phyloP scores from a whole-genome alignment of 2,113 vertebrate species.

The Bubo scandiacus region DNA sequence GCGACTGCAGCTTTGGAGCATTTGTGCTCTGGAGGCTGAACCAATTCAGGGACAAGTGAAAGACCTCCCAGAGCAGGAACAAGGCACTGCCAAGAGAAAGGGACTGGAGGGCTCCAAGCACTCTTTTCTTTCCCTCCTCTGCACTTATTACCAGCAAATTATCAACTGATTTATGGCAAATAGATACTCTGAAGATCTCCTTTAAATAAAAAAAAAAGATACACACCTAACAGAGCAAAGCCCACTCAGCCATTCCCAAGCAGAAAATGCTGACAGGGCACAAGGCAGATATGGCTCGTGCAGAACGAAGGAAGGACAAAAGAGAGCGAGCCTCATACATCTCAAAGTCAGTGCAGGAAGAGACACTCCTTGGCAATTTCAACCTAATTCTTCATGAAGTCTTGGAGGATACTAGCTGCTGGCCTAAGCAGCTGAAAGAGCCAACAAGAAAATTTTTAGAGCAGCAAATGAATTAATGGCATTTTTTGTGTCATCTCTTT shows the following conservation, averaged over 20 bases:
- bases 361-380: neutral
- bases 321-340: neutral
- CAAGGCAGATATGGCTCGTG: neutral
- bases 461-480: neutral
- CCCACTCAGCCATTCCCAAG: neutral
- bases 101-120: fast-evolving
- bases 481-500: neutral
- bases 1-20: neutral
- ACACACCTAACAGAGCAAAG: neutral
- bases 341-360: neutral
- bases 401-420: neutral
- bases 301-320: slow-evolving; percentile 3
- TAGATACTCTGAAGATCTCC: neutral
- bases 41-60: neutral
- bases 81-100: neutral
- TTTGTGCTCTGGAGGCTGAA: neutral
- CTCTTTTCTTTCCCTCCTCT: neutral
- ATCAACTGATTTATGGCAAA: neutral
- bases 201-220: neutral
- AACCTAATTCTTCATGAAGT: slow-evolving; percentile 6
- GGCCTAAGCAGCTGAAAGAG: neutral
- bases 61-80: neutral
- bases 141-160: neutral
- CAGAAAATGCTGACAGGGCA: slow-evolving; percentile 2
- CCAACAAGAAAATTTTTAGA: neutral